Evolutionary conservation across 2,797 vertebrate species (phyloP).

Genomic region (Fistularia commersonii): DNA sequence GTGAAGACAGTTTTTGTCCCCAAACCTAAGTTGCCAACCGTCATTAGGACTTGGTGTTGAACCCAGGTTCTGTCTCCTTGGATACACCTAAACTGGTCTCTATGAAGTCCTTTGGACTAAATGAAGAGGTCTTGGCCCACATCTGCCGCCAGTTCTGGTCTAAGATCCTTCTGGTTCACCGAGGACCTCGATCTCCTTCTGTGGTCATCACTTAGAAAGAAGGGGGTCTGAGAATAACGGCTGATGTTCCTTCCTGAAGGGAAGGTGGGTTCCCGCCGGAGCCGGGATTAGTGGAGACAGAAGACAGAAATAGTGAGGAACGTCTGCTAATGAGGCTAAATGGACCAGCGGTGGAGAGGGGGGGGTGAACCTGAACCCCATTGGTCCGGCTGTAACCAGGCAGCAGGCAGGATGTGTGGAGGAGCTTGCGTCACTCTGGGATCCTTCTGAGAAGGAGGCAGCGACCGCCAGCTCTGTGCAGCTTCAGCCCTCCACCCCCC

Average conservation of each 20-base stretch:
- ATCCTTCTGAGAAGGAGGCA: slow-evolving; percentile 69
- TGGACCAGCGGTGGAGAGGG: slow-evolving; percentile 32
- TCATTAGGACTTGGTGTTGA: too few relatives aligned
- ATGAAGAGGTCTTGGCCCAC: too few relatives aligned
- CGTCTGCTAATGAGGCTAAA: slow-evolving; percentile 42
- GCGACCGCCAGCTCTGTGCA: slow-evolving; percentile 61
- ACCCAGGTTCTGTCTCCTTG: too few relatives aligned
- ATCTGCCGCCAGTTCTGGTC: too few relatives aligned
- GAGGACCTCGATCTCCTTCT: too few relatives aligned
- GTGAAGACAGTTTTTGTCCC: too few relatives aligned
- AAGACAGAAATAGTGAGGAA: slow-evolving; percentile 24
- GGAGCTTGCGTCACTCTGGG: slow-evolving; percentile 73
- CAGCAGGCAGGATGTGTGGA: slow-evolving; percentile 79
- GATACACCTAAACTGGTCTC: too few relatives aligned
- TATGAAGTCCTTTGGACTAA: too few relatives aligned
- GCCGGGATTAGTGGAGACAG: slow-evolving; percentile 26
- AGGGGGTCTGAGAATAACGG: too few relatives aligned
- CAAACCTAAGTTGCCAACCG: too few relatives aligned
- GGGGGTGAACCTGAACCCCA: slow-evolving; percentile 68
- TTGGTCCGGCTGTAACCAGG: slow-evolving; percentile 70
- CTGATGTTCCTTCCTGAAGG: not conserved
- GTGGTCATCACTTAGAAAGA: too few relatives aligned
- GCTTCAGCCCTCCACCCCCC: slow-evolving; percentile 37
- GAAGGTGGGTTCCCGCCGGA: slow-evolving; percentile 12
- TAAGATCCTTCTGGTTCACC: too few relatives aligned